Base-by-base conservation (phyloP, 2,888 invertebrate species). In the Stenotaenia linearis region DNA sequence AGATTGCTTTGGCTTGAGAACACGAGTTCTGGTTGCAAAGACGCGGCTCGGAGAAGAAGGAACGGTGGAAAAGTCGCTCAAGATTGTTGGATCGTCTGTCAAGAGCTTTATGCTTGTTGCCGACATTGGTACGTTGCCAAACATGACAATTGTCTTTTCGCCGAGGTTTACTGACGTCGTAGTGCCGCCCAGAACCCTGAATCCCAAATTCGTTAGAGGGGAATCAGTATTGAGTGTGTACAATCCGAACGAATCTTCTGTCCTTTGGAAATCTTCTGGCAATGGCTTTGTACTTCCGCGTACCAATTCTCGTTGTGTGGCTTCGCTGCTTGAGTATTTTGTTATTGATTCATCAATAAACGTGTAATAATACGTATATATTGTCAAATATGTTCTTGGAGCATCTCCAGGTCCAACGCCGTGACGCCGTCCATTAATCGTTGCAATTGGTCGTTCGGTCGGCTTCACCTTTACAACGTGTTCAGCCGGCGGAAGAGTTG, bases 311-410 rank as follows among this genome's bases (percentile, higher is more conserved):
- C 84, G 83, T 5, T 84, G 82, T 4, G 83, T 84, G 6, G 84
- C 82, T 79, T 82, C 82, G 30, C 83, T 82, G 69, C 81, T 83
- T 4, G 84, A 84, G 6, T 79, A 82, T 9, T 79, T 81, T 10
- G 82, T 81, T 21, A 80, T 79, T 9, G 78, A 81, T 7, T 78
- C 80, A 21, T 80, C 80, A 40, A 83, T 81, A 30, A 83, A 80
- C 0, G 83, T 83, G 78, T 84, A 84, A 21, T 83, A 78, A 79
- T 84, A 83, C 0, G 84, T 83, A 79, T 83, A 84, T 7, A 83
- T 81, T n/a, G 84, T 84, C 32, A 82, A 81, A 75, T 82, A 81
- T 7, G 83, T 83, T 23, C 80, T 81, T 5, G 80, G 80, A 30
- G 81, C 80, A 37, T 77, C 77, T 4, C 56, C 56, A 56, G 56